These are phyloP conservation scores for Microcebus jonahi DNA, from an alignment of 2,113 vertebrate genomes.

Conservation along the genomic window DNA sequence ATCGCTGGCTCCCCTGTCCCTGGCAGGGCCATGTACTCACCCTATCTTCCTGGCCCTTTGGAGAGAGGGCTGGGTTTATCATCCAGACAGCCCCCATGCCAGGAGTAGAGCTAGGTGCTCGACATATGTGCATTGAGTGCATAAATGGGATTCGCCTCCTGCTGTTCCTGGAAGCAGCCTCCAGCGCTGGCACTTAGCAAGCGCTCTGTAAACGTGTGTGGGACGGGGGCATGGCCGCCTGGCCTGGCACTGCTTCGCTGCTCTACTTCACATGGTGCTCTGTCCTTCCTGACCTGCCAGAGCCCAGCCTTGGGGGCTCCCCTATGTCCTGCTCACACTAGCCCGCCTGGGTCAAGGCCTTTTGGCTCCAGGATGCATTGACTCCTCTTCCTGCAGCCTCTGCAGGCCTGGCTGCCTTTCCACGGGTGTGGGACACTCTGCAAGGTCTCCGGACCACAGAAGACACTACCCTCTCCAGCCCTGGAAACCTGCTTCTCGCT, in stretches of 20 bases:
- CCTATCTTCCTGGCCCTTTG: not conserved
- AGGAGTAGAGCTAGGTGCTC: not conserved
- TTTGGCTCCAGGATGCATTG: not conserved
- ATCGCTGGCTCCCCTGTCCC: not conserved
- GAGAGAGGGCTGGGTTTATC: not conserved
- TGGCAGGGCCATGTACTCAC: not conserved
- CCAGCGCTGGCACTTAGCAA: not conserved
- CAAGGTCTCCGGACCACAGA: not conserved
- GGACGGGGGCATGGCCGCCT: rapidly evolving
- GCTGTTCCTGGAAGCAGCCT: not conserved
- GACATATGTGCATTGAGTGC: not conserved
- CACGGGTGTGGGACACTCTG: not conserved
- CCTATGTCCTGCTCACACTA: not conserved
- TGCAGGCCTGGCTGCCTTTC: not conserved
- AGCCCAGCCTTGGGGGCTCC: not conserved
- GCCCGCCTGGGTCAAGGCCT: not conserved
- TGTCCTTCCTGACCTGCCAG: not conserved
- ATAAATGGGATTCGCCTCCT: not conserved
- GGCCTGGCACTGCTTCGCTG: not conserved
- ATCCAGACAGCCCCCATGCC: not conserved
- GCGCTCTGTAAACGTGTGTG: rapidly evolving
- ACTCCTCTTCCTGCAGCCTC: not conserved
- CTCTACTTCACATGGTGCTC: not conserved
- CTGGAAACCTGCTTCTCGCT: not conserved
- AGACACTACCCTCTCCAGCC: not conserved